Percentiles rank a stretch among this genome's conserved stretches.
Conservation (phyloP, 2,888 invertebrate genomes). For the Drosophila eohydei region DNA sequence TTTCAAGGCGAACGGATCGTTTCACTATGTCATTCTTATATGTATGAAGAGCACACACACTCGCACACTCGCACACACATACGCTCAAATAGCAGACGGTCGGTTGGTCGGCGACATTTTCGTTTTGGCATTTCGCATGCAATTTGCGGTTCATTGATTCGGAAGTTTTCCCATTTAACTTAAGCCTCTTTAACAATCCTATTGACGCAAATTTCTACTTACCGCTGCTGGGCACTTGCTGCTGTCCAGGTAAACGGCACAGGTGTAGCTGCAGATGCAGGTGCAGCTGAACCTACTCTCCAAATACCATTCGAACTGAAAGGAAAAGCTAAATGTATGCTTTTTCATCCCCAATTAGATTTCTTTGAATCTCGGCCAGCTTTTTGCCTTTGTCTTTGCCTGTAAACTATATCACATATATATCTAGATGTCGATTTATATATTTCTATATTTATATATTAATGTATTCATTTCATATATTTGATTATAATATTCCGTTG, state of each 20-base stretch:
- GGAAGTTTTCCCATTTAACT: slow-evolving; percentile 85
- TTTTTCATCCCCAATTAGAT: slow-evolving; percentile 13
- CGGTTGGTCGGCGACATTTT: slow-evolving; percentile 72
- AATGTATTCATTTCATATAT: too few species aligned
- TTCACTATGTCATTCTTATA: slow-evolving; percentile 42
- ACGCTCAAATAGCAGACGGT: slow-evolving; percentile 19
- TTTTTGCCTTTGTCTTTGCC: neutral
- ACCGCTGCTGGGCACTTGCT: slow-evolving; percentile 53
- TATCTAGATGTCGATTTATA: neutral
- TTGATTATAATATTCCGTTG: neutral
- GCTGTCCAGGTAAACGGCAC: slow-evolving; percentile 8
- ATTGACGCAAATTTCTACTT: slow-evolving; percentile 82
- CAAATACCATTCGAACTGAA: slow-evolving; percentile 22
- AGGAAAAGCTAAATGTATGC: slow-evolving; percentile 3
- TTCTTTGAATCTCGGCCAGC: neutral
- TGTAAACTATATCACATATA: neutral
- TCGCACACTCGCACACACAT: slow-evolving; percentile 2
- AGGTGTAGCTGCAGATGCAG: slow-evolving; percentile 2
- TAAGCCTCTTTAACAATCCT: slow-evolving; percentile 85
- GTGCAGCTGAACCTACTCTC: slow-evolving; percentile 5
- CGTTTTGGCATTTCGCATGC: slow-evolving; percentile 82
- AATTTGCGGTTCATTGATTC: slow-evolving; percentile 83
- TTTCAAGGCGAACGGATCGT: slow-evolving; percentile 27
- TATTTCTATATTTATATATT: neutral
- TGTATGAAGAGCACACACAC: neutral